Percentiles rank a stretch among this genome's conserved stretches.
Evolutionary conservation across 2,113 vertebrate species (phyloP).

Genomic region (Elanoides forficatus): DNA sequence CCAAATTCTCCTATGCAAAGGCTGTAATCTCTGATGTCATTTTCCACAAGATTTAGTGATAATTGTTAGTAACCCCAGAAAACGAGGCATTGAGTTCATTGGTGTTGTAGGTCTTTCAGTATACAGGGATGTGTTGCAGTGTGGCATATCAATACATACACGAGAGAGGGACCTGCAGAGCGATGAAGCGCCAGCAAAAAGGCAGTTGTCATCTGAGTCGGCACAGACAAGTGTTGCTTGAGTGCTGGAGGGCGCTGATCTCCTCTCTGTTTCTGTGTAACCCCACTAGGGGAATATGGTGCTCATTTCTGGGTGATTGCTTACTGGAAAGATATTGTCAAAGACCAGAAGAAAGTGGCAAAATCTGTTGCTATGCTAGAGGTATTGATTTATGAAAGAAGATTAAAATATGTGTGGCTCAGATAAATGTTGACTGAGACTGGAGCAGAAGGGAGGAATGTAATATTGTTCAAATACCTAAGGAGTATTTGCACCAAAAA

Average conservation of each 20-base stretch:
- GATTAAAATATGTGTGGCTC: not conserved
- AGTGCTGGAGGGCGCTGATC: not conserved
- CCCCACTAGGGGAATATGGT: not conserved
- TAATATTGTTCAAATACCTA: not conserved
- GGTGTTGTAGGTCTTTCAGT: not conserved
- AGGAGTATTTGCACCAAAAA: not conserved
- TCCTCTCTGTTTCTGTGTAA: not conserved
- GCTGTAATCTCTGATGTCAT: not conserved
- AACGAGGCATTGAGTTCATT: not conserved
- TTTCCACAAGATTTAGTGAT: not conserved
- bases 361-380: not conserved
- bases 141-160: not conserved
- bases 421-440: not conserved
- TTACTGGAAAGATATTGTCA: not conserved
- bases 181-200: not conserved
- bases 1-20: not conserved
- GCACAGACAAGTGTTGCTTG: accelerated
- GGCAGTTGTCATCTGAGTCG: not conserved
- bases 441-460: not conserved
- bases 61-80: not conserved
- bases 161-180: not conserved
- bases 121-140: not conserved
- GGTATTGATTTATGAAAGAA: slow-evolving; percentile 26
- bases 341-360: not conserved
- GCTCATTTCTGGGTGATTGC: not conserved